Conservation (phyloP, 2,113 vertebrate genomes). For the Haemorhous mexicanus region DNA sequence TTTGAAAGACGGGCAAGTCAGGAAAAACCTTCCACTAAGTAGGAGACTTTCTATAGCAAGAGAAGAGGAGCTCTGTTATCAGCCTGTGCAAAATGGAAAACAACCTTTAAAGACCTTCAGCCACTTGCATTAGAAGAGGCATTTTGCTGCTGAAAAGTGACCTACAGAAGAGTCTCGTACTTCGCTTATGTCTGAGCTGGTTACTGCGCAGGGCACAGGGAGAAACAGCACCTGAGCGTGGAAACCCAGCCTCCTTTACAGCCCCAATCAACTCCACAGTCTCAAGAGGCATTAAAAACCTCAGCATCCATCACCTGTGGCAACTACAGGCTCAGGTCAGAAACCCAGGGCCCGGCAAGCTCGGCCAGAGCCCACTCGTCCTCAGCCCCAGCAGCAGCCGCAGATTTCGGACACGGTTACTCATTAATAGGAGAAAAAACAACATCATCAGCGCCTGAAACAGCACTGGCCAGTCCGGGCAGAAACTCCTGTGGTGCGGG, state of each 20-base stretch:
- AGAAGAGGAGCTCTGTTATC: not conserved
- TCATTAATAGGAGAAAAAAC: not conserved
- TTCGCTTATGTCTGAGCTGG: not conserved
- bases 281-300: not conserved
- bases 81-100: not conserved
- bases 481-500: not conserved
- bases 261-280: not conserved
- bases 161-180: fast-evolving
- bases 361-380: not conserved
- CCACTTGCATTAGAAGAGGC: fast-evolving
- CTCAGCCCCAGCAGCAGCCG: not conserved
- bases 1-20: not conserved
- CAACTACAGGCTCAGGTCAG: fast-evolving
- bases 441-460: not conserved
- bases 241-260: not conserved
- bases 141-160: not conserved
- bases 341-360: not conserved
- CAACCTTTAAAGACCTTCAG: not conserved
- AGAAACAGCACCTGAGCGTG: fast-evolving
- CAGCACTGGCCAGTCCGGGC: not conserved
- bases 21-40: not conserved
- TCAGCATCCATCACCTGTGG: not conserved
- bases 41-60: not conserved
- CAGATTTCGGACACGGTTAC: not conserved
- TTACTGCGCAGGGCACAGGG: fast-evolving